Base-by-base conservation (phyloP, 2,113 vertebrate genomes). In the Microcebus jonahi region DNA sequence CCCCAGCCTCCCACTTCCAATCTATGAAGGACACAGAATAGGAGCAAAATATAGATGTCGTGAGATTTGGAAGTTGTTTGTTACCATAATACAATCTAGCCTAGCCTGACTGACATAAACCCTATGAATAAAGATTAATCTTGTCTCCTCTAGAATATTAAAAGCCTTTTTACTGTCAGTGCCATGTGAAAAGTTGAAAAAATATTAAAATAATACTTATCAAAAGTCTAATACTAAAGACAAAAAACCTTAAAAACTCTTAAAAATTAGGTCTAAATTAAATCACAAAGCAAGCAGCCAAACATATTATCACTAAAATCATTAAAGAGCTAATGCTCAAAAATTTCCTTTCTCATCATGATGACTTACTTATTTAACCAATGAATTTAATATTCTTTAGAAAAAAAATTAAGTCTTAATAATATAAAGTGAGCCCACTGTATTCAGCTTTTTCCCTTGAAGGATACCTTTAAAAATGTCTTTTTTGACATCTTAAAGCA, bases 351-450 rank as follows among this genome's bases (percentile, higher is more conserved):
- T 86, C 25, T 53, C 13, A 73, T 45, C 71, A 39, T 50, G 83
- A 67, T 42, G 23, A 45, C 14, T 75, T 71, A 53, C 8, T 65
- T 65, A 73, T n/a, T 83, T 76, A 89, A 3, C 4, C 31, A 79
- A 61, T n/a, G 21, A 48, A 77, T 71, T 84, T 9, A 68, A 27
- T 61, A 85, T 61, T 73, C 50, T 82, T 86, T 65, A 45, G 65
- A 36, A 61, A 93, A 93, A 39, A 29, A 48, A 5, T 73, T 90
- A 94, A 93, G 8, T 42, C 45, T 89, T 76, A 48, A 93, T 92
- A 92, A 84, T 53, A 63, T n/a, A 63, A 53, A 91, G n/a, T 57
- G 61, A 59, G 63, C 2, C 13, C n/a, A 63, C 79, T n/a, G 34
- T 59, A 53, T 1, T 91, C 25, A 59, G 8, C 6, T 3, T 17